Conservation (phyloP, 1,140 invertebrate species). For the Pseudomyrmex sp. region DNA sequence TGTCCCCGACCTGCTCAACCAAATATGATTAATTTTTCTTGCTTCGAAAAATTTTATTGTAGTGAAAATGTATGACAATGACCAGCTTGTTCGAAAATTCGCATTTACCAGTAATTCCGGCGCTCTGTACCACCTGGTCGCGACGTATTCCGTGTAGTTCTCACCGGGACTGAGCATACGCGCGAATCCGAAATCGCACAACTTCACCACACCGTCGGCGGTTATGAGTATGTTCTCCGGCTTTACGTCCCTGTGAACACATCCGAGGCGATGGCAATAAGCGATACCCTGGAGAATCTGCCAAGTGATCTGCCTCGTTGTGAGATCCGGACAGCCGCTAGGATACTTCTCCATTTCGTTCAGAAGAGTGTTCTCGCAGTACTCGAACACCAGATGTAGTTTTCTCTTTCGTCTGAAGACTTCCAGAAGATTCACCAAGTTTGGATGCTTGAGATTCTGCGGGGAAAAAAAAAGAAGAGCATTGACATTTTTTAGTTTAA, state of each 20-base stretch:
- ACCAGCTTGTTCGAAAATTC: neutral
- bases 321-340: conserved; percentile 92
- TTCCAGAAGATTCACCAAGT: conserved; percentile 98
- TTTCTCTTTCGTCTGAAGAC: conserved; percentile 98
- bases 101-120: conserved; percentile 92
- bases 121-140: conserved; percentile 98
- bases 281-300: conserved; percentile 97
- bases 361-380: conserved; percentile 98
- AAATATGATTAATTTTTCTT: neutral
- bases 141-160: conserved; percentile 99
- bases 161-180: conserved; percentile 98
- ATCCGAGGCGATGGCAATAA: conserved; percentile 98
- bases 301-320: conserved; percentile 97
- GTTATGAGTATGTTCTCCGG: conserved; percentile 99
- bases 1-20: conserved; percentile 93
- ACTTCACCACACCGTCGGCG: conserved; percentile 96
- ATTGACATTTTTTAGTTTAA: neutral
- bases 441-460: conserved; percentile 99
- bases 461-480: conserved; percentile 70
- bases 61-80: neutral
- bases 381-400: conserved; percentile 99
- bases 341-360: conserved; percentile 97
- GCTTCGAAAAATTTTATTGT: neutral
- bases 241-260: conserved; percentile 98
- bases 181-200: conserved; percentile 99